These are phyloP conservation scores for Lates japonicus DNA, from an alignment of 2,797 vertebrate genomes.

Conservation along the genomic window DNA sequence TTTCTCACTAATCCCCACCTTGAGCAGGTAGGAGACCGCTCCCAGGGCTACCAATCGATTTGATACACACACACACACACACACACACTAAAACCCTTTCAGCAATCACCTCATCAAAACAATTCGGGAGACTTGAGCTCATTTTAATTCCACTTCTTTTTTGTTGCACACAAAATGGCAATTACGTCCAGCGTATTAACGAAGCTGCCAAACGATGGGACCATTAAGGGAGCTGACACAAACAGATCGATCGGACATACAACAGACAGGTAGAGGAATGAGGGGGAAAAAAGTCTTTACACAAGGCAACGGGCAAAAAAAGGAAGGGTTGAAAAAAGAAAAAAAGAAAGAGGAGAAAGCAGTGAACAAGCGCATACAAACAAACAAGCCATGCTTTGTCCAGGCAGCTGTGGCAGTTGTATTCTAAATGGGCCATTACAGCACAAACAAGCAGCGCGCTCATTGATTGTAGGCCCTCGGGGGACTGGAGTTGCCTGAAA, in stretches of 20 bases:
- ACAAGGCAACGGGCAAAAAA: constrained; percentile 34
- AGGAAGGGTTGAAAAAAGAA: constrained; percentile 28
- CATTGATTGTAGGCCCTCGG: constrained; percentile 73
- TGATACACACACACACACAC: constrained; percentile 53
- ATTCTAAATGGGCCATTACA: constrained; percentile 80
- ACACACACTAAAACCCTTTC: constrained; percentile 62
- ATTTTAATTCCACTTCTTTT: constrained; percentile 71
- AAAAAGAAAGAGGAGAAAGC: constrained; percentile 44
- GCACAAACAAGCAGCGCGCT: constrained; percentile 73
- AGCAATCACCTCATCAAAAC: constrained; percentile 81
- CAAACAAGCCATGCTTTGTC: constrained; percentile 74
- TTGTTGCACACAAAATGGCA: constrained; percentile 75
- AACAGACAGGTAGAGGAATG: constrained; percentile 66
- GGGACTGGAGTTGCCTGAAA: constrained; percentile 71
- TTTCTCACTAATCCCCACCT: constrained; percentile 84
- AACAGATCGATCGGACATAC: constrained; percentile 83
- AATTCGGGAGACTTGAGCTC: constrained; percentile 71
- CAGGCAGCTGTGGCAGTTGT: constrained; percentile 73
- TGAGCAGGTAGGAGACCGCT: constrained; percentile 79
- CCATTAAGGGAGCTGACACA: constrained; percentile 78
- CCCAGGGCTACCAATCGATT: constrained; percentile 78
- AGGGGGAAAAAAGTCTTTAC: constrained; percentile 64
- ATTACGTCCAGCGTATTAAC: constrained; percentile 81
- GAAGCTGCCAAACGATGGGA: constrained; percentile 68
- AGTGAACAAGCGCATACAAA: constrained; percentile 60